Conservation (phyloP, 2,888 invertebrate genomes). For the Tinea semifulvella region DNA sequence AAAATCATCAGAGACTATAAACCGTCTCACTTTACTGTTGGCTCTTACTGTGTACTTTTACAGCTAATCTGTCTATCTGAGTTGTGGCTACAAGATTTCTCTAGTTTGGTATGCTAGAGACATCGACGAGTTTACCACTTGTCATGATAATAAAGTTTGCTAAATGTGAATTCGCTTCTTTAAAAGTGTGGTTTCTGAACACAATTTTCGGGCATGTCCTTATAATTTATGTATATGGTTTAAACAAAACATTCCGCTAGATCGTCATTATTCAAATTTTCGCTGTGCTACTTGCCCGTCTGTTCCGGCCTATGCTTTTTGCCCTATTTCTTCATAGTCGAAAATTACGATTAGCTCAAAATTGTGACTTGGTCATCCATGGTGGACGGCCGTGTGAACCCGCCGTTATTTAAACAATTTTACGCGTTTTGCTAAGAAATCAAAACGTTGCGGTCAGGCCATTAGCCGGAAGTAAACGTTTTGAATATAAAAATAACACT, state of each 20-base stretch:
- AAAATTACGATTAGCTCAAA: constrained; percentile 61
- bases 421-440: constrained; percentile 34
- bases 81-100: too few relatives aligned
- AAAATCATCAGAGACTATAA: too few relatives aligned
- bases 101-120: too few relatives aligned
- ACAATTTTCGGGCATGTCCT: constrained; percentile 25
- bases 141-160: too few relatives aligned
- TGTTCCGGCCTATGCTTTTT: constrained; percentile 61
- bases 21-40: too few relatives aligned
- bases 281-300: constrained; percentile 61
- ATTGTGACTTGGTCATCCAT: constrained; percentile 59
- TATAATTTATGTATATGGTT: too few relatives aligned
- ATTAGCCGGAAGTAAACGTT: constrained; percentile 22
- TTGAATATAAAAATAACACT: constrained; percentile 19
- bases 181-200: too few relatives aligned
- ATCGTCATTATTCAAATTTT: constrained; percentile 64
- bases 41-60: too few relatives aligned
- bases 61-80: too few relatives aligned
- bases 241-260: constrained; percentile 57
- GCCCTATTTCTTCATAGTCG: constrained; percentile 55
- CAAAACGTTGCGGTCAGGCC: constrained; percentile 13
- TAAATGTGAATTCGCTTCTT: too few relatives aligned
- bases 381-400: constrained; percentile 59
- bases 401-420: constrained; percentile 50
- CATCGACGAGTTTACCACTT: too few relatives aligned